phyloP scores from a whole-genome alignment of 1,140 invertebrate species.

The Pentalonia nigronervosa region DNA sequence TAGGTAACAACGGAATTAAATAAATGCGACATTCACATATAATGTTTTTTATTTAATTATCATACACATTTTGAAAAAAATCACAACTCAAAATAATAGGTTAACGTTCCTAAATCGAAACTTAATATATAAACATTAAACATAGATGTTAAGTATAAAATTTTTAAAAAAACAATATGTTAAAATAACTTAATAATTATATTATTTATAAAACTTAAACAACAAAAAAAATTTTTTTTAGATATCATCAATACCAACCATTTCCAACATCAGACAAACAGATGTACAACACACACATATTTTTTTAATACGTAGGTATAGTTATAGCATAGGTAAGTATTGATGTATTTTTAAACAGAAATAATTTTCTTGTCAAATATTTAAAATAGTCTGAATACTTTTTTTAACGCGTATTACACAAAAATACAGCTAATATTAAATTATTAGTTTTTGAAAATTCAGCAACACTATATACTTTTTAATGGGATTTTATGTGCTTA shows the following conservation, averaged over 20 bases:
- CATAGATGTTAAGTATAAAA: constrained; percentile 56
- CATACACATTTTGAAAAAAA: constrained; percentile 43
- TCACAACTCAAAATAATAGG: constrained; percentile 54
- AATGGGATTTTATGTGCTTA: background rate
- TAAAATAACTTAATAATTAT: constrained; percentile 55
- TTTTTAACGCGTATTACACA: background rate
- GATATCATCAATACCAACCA: background rate
- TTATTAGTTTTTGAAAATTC: background rate
- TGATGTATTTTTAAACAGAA: background rate
- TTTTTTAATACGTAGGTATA: background rate
- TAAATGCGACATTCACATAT: background rate
- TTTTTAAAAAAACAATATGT: constrained; percentile 53
- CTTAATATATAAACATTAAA: constrained; percentile 49
- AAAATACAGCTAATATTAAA: background rate
- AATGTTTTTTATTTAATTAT: constrained; percentile 45
- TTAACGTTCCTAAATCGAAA: constrained; percentile 51
- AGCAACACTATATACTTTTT: background rate
- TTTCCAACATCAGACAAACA: background rate
- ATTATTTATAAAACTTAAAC: constrained; percentile 45
- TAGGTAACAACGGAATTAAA: background rate
- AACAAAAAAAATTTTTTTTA: constrained; percentile 17
- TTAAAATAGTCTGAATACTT: constrained; percentile 10
- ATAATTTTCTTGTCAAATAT: background rate
- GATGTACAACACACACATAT: background rate
- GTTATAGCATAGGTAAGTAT: background rate